Evolutionary conservation across 2,888 invertebrate species (phyloP).

Genomic region (Drosophila koepferae): DNA sequence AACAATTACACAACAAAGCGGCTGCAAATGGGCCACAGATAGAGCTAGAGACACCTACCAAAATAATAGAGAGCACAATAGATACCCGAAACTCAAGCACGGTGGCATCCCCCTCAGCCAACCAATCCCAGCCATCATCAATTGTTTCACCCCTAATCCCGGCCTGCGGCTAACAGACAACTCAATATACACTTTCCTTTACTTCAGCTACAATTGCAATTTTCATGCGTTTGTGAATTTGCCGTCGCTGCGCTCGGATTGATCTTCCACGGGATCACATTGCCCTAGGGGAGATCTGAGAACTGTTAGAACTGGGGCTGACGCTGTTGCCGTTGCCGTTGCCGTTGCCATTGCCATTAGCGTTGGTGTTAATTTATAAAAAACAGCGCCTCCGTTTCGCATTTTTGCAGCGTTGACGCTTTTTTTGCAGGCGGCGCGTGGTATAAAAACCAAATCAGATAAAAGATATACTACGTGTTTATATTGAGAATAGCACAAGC

Average conservation of each 20-base stretch:
- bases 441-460: slow-evolving; percentile 62
- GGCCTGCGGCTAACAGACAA: slow-evolving; percentile 75
- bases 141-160: slow-evolving; percentile 68
- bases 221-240: slow-evolving; percentile 52
- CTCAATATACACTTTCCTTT: slow-evolving; percentile 59
- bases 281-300: slow-evolving; percentile 21
- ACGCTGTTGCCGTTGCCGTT: not conserved
- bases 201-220: slow-evolving; percentile 62
- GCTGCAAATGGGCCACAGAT: slow-evolving; percentile 59
- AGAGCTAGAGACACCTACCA: slow-evolving; percentile 66
- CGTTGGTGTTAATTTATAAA: slow-evolving; percentile 67
- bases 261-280: slow-evolving; percentile 43
- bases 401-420: slow-evolving; percentile 72
- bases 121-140: slow-evolving; percentile 19
- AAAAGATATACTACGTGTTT: slow-evolving; percentile 68
- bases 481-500: slow-evolving; percentile 55
- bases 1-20: slow-evolving; percentile 75
- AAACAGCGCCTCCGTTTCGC: slow-evolving; percentile 57
- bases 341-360: not conserved
- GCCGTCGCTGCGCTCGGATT: slow-evolving; percentile 57
- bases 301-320: slow-evolving; percentile 2
- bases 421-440: slow-evolving; percentile 70
- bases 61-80: slow-evolving; percentile 55
- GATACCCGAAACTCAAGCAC: slow-evolving; percentile 58
- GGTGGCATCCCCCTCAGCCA: slow-evolving; percentile 59